Evolutionary conservation across 2,888 invertebrate genomes (phyloP).

Genomic region (Parnassius mnemosyne): DNA sequence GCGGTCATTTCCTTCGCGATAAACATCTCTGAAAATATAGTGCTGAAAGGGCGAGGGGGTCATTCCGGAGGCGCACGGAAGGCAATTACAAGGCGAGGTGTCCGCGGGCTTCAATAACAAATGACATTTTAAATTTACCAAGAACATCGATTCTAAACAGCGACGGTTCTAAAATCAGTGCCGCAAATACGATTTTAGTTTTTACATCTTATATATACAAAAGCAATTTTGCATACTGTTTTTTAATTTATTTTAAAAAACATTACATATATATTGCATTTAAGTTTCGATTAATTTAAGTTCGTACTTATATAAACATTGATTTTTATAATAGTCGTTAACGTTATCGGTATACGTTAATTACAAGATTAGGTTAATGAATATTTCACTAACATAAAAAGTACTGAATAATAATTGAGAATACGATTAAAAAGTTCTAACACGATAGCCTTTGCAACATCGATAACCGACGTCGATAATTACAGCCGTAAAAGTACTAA

Average conservation of each 20-base stretch:
- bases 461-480: constrained; percentile 37
- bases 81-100: constrained; percentile 63
- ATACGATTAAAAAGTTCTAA: constrained; percentile 47
- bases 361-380: constrained; percentile 25
- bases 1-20: constrained; percentile 78
- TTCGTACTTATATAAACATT: neutral
- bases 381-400: constrained; percentile 26
- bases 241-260: no score
- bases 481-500: constrained; percentile 27
- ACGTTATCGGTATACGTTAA: constrained; percentile 9
- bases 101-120: constrained; percentile 45
- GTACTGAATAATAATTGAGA: constrained; percentile 33
- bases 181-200: no score
- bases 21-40: constrained; percentile 72
- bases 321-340: constrained; percentile 1
- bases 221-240: no score
- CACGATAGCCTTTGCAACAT: constrained; percentile 55
- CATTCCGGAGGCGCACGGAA: constrained; percentile 59
- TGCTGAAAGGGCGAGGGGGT: constrained; percentile 71
- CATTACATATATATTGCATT: no score
- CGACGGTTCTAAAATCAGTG: neutral
- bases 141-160: constrained; percentile 35
- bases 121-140: constrained; percentile 56
- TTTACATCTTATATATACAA: no score
- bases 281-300: no score